Evolutionary conservation across 2,113 vertebrate species (phyloP).

Genomic region (Cheilinus undulatus): DNA sequence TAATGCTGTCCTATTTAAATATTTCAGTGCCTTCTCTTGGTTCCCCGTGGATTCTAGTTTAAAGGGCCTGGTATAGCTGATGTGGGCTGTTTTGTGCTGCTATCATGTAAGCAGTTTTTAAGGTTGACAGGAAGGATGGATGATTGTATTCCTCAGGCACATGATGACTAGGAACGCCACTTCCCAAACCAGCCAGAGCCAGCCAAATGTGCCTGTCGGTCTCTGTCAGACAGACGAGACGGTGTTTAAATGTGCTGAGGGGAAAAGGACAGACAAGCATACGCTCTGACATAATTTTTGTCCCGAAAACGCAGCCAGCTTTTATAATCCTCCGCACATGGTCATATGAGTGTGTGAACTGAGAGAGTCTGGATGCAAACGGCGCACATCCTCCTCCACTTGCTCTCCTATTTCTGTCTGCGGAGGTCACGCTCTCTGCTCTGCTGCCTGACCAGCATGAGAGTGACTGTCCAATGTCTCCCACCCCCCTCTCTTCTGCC

Average conservation of each 20-base stretch:
- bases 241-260: not conserved
- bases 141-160: constrained; percentile 5
- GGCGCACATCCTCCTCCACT: constrained; percentile 34
- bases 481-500: constrained; percentile 22
- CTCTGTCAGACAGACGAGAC: constrained; percentile 4
- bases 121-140: constrained; percentile 13
- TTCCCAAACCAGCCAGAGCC: constrained; percentile 29
- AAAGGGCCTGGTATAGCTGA: constrained; percentile 17
- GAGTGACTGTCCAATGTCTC: constrained; percentile 37
- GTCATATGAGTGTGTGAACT: constrained; percentile 43
- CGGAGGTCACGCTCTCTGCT: constrained; percentile 51
- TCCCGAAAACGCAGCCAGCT: constrained; percentile 18
- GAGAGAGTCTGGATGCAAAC: constrained; percentile 44
- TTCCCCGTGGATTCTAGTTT: not conserved
- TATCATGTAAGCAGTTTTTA: constrained; percentile 3
- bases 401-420: constrained; percentile 52
- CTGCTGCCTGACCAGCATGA: constrained; percentile 39
- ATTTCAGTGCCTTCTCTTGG: not conserved
- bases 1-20: constrained; percentile 26
- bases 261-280: constrained; percentile 6
- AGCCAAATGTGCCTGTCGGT: not conserved
- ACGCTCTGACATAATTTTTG: constrained; percentile 14
- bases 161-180: constrained; percentile 6
- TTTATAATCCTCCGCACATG: constrained; percentile 46
- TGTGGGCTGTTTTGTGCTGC: constrained; percentile 4